phyloP scores from a whole-genome alignment of 2,888 invertebrate genomes.

The Tachina fera region DNA sequence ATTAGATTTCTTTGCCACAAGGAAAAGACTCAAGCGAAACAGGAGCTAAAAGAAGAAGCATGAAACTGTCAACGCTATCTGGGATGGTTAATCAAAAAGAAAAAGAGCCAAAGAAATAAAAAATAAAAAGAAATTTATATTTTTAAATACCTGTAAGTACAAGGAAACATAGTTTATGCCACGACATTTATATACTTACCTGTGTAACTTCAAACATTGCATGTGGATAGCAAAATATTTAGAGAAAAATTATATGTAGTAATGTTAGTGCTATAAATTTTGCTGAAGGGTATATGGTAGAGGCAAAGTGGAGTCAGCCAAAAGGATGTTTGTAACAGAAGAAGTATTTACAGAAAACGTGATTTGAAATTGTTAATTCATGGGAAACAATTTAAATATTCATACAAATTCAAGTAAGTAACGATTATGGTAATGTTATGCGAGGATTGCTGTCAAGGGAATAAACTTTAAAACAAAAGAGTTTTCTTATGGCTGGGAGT shows the following conservation, averaged over 20 bases:
- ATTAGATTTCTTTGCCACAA: constrained; percentile 48
- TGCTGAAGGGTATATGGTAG: not conserved
- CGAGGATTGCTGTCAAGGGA: constrained; percentile 16
- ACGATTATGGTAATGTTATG: constrained; percentile 35
- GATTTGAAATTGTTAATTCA: constrained; percentile 70
- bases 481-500: not conserved
- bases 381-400: constrained; percentile 70
- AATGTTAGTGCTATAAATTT: not conserved
- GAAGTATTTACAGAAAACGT: constrained; percentile 55
- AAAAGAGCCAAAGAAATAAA: constrained; percentile 2
- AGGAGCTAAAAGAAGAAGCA: constrained; percentile 67
- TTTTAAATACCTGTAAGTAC: constrained; percentile 23
- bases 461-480: not conserved
- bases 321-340: constrained; percentile 54
- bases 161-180: constrained; percentile 35
- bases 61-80: constrained; percentile 70
- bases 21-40: constrained; percentile 15
- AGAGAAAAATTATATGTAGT: not conserved
- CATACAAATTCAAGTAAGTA: constrained; percentile 57
- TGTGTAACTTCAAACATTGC: constrained; percentile 4
- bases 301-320: constrained; percentile 2
- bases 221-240: constrained; percentile 17
- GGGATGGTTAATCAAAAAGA: constrained; percentile 58
- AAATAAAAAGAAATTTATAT: constrained; percentile 26
- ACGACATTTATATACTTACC: constrained; percentile 30